Evolutionary conservation across 1,140 invertebrate genomes (phyloP), one percentile per base, ranked within the genome.

Genomic region (Zaprionus ghesquierei): DNA sequence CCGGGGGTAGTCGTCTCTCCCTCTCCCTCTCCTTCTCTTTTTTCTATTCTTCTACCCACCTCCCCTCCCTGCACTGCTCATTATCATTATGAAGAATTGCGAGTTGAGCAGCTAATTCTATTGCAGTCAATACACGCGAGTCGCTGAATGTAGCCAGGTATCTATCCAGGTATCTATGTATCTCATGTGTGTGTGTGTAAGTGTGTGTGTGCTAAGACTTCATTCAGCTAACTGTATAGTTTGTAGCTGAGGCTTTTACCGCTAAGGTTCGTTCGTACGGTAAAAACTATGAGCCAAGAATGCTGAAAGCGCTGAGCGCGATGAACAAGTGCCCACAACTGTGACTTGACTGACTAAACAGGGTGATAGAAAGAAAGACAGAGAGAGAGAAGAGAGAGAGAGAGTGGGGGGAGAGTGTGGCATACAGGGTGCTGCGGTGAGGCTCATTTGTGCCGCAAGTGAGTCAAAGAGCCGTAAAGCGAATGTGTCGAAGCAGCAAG

Each of bases 231-330:
- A 90, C 89, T 90, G 89, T 90, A 89, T 90, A 89, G 89, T 90
- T 90, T 90, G 89, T 90, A 90, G 89, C 80, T 85, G 89, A 75
- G 75, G 84, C 56, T 87, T 90, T 90, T 90, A 90, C 89, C 89
- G 89, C 89, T 90, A 90, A 81, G 75, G 89, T 90, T 90, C 89
- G 89, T 79, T 82, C 64, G 35, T 90, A 90, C 89, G 89, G 89
- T 90, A 90, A 90, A 72, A 90, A 90, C 82, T 85, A 87, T 87
- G 78, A 84, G 80, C 69, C 55, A 72, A 75, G 64, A 76, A 76
- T 63, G 56, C 44, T 55, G 20, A 29, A 29, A 29, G 27, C 27
- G 27, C 27, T 23, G 15, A 31, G 27, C 38, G 35, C 35, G 35
- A 41, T 65, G 70, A 61, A 61, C 65, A 61, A 70, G 65, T 72